Evolutionary conservation across 2,797 vertebrate species (phyloP), one percentile per base, ranked within the genome.

Genomic region (Xenops minutus): DNA sequence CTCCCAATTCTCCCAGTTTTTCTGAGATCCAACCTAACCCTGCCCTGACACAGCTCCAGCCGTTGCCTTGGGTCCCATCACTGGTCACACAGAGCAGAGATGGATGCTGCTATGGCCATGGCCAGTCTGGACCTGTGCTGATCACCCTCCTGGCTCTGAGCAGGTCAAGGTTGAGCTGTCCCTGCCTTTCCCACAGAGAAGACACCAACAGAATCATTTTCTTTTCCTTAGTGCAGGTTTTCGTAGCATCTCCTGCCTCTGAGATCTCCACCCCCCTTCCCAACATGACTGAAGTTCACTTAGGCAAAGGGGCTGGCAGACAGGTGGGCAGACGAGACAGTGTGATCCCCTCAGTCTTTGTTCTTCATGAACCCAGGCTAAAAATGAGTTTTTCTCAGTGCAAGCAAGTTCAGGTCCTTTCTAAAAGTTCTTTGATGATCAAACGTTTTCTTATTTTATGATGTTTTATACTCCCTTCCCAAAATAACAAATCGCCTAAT

Each of bases 351-450:
- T 43, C 23, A 86, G 68, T 43, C 54, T 86, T 90, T 96, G 54
- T 93, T 93, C 88, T 88, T 73, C 55, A 14, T 18, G 74, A 81
- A 91, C 75, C 43, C 64, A 55, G 51, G 55, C 62, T 95, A 90
- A 94, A 95, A 85, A 80, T 88, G 68, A 88, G 20, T 66, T 94
- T 95, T 80, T 34, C 85, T 93, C 68, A 54, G 83, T 83, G 76
- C 51, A 61, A 79, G 63, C 44, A 91, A 89, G 89, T 95, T 95
- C 91, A 91, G 56, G 14, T 88, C 74, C 66, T 89, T 95, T 78
- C 51, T 78, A 72, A 86, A 73, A 30, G 54, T 54, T 80, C 79
- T 93, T 96, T 97, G 93, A 95, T 91, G 92, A 95, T 95, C 85
- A 94, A 95, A 91, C 54, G 3, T 59, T 93, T 92, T 68, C 88